A percentile compares a stretch with the other conserved stretches of the same genome.
phyloP scores from a whole-genome alignment of 2,113 vertebrate genomes.

The Thryonomys swinderianus region DNA sequence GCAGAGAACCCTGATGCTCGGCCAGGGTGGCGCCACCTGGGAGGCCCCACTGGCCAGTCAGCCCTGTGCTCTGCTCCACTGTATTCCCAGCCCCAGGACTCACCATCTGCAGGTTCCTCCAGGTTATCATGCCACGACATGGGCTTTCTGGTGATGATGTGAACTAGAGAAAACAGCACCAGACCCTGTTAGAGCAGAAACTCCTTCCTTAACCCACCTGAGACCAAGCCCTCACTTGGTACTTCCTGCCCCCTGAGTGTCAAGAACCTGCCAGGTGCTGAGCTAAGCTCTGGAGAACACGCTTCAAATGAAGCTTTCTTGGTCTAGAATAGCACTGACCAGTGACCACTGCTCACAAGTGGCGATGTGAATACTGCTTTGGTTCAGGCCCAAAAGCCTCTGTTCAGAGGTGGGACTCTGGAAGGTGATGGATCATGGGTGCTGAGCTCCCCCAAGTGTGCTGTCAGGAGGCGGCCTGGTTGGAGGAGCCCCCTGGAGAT shows the following conservation, averaged over 20 bases:
- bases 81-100: constrained; percentile 69
- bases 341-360: background rate
- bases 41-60: background rate
- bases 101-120: constrained; percentile 88
- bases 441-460: background rate
- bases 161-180: constrained; percentile 84
- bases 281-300: background rate
- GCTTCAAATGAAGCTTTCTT: rapidly evolving
- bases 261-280: background rate
- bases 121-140: constrained; percentile 88
- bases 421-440: background rate
- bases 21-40: background rate
- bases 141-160: constrained; percentile 90
- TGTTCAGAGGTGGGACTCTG: background rate
- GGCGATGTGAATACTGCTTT: background rate
- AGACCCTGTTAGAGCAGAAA: constrained; percentile 51
- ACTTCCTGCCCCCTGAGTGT: background rate
- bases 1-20: background rate
- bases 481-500: background rate
- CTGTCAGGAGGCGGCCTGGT: background rate
- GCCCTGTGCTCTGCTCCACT: background rate
- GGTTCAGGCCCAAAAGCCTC: background rate
- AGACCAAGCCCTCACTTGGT: background rate
- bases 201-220: background rate
- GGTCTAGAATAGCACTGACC: background rate